Evolutionary conservation across 2,888 invertebrate genomes (phyloP).

Genomic region (Apocheima hispidaria): DNA sequence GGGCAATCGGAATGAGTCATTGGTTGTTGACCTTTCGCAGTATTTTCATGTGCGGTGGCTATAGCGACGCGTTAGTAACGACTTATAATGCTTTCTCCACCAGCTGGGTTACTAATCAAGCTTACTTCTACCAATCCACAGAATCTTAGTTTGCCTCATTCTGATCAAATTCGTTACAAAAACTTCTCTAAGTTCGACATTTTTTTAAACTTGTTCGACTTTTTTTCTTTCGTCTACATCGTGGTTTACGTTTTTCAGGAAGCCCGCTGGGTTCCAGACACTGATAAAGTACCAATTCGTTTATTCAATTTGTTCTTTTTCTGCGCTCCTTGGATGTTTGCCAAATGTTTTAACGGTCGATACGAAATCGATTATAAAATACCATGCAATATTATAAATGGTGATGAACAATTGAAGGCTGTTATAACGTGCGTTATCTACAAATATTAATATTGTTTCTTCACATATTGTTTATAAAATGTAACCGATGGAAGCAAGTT

Average conservation of each 20-base stretch:
- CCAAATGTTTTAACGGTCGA: conserved; percentile 59
- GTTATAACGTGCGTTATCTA: neutral
- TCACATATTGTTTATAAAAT: no score
- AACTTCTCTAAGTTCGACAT: conserved; percentile 1
- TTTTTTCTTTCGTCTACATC: conserved; percentile 16
- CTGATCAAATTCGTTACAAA: neutral
- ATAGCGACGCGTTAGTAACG: conserved; percentile 44
- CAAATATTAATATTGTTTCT: neutral
- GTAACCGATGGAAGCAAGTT: no score
- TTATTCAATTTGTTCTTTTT: conserved; percentile 61
- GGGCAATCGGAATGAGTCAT: conserved; percentile 61
- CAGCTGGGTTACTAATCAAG: neutral
- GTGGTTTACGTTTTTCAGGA: conserved; percentile 39
- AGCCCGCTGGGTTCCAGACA: conserved; percentile 46
- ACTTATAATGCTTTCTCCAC: conserved; percentile 38
- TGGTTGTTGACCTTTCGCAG: conserved; percentile 65
- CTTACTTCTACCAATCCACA: no score
- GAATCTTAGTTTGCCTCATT: neutral
- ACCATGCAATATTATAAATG: conserved; percentile 36
- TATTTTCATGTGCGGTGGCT: conserved; percentile 47
- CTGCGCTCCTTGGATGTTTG: conserved; percentile 52
- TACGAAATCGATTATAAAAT: conserved; percentile 49
- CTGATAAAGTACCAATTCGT: conserved; percentile 60
- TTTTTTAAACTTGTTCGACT: conserved; percentile 5
- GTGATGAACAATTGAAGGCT: conserved; percentile 6